These are phyloP conservation scores for Clistopyga incitator DNA, from an alignment of 2,888 invertebrate species.

Conservation along the genomic window DNA sequence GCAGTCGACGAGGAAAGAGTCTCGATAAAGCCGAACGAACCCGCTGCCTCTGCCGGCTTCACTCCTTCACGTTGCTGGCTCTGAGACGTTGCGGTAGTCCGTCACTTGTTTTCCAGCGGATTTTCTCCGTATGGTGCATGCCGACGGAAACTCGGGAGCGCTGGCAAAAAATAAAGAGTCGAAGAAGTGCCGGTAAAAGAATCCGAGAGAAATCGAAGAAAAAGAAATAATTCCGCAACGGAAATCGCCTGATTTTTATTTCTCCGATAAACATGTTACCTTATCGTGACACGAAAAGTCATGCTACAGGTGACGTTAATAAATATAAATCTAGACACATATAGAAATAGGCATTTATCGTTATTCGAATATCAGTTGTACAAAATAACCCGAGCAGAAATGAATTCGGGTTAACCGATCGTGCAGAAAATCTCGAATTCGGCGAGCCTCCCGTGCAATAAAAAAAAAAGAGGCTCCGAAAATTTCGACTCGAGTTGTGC, in stretches of 20 bases:
- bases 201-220: background rate
- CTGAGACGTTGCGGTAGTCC: constrained; percentile 62
- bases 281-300: constrained; percentile 28
- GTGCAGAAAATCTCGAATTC: no score
- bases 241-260: constrained; percentile 59
- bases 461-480: no score
- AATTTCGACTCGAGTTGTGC: no score
- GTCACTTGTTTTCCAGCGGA: constrained; percentile 61
- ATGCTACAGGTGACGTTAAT: constrained; percentile 27
- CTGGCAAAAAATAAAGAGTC: constrained; percentile 5
- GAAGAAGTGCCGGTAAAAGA: constrained; percentile 16
- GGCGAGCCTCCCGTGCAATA: no score
- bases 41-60: constrained; percentile 28
- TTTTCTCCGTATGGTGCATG: constrained; percentile 42
- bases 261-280: constrained; percentile 45
- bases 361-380: background rate
- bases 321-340: background rate
- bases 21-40: constrained; percentile 26
- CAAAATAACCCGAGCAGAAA: no score
- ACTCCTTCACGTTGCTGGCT: constrained; percentile 35
- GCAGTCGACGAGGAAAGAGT: constrained; percentile 43
- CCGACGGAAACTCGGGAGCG: constrained; percentile 4
- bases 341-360: background rate
- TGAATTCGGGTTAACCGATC: no score
- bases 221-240: constrained; percentile 12